phyloP scores from a whole-genome alignment of 2,888 invertebrate genomes.

The Drosophila villosipedis region DNA sequence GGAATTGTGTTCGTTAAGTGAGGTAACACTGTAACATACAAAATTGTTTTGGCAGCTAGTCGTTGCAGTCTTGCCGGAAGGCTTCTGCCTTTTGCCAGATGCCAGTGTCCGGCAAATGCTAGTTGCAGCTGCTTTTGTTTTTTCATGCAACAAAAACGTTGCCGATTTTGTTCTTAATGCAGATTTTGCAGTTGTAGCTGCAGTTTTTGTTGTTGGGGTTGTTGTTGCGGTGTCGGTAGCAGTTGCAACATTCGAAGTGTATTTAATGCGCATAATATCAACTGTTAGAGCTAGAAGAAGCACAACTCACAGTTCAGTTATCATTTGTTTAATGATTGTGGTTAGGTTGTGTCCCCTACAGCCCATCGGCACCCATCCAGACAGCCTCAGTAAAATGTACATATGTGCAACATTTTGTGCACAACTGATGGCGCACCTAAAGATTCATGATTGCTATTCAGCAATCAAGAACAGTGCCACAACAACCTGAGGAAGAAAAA shows the following conservation, averaged over 20 bases:
- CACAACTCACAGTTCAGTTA: conserved; percentile 27
- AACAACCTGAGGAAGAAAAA: conserved; percentile 1
- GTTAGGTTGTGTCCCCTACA: background rate
- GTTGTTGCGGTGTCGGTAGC: conserved; percentile 5
- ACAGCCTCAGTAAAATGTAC: background rate
- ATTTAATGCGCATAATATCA: conserved; percentile 74
- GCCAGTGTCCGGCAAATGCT: conserved; percentile 54
- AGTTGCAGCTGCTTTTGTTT: conserved; percentile 21
- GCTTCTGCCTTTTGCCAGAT: conserved; percentile 40
- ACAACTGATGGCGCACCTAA: conserved; percentile 17
- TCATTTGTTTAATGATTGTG: conserved; percentile 47
- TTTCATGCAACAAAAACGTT: background rate
- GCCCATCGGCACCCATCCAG: background rate
- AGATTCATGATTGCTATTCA: conserved; percentile 25
- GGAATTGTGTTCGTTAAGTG: background rate
- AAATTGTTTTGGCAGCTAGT: conserved; percentile 53
- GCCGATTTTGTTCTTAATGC: background rate
- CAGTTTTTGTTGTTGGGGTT: conserved; percentile 1
- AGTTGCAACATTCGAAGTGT: conserved; percentile 56
- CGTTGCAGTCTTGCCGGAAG: conserved; percentile 11
- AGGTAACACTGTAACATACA: conserved; percentile 47
- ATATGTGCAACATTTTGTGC: background rate
- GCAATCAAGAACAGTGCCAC: conserved; percentile 9
- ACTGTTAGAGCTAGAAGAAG: conserved; percentile 28
- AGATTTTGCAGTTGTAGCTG: background rate